Evolutionary conservation across 2,888 invertebrate genomes (phyloP).

Genomic region (Drosophila lutescens): DNA sequence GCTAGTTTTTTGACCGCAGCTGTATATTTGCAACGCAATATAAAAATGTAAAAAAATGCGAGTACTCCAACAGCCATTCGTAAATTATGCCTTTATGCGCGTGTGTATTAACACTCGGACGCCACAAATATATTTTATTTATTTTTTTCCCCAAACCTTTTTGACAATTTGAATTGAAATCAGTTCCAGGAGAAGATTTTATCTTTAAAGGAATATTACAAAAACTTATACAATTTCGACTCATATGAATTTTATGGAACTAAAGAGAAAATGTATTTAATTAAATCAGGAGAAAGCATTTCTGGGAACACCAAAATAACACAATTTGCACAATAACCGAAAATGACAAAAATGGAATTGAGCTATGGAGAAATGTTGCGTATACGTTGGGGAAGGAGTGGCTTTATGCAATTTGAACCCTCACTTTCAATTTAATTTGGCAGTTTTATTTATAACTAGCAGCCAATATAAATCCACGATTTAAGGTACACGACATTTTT

Average conservation of each 20-base stretch:
- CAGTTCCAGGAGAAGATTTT: background rate
- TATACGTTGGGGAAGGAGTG: background rate
- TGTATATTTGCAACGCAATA: slow-evolving; percentile 8
- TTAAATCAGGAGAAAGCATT: background rate
- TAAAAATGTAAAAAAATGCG: slow-evolving; percentile 23
- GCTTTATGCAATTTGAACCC: slow-evolving; percentile 4
- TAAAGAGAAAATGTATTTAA: background rate
- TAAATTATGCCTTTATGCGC: slow-evolving; percentile 53
- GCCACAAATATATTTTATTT: slow-evolving; percentile 15
- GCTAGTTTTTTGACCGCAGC: background rate
- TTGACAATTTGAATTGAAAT: slow-evolving; percentile 4
- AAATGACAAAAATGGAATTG: slow-evolving; percentile 44
- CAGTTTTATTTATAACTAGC: slow-evolving; percentile 44
- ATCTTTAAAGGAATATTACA: background rate
- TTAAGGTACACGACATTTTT: background rate
- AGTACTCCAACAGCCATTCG: slow-evolving; percentile 34
- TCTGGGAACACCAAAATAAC: slow-evolving; percentile 16
- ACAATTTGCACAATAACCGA: slow-evolving; percentile 41
- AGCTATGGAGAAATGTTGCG: slow-evolving; percentile 13
- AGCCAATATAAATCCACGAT: slow-evolving; percentile 11
- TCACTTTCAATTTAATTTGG: slow-evolving; percentile 47
- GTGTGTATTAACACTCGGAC: slow-evolving; percentile 47
- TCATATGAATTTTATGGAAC: background rate
- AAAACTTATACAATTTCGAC: background rate
- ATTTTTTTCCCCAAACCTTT: slow-evolving; percentile 1